A percentile compares a stretch with the other conserved stretches of the same genome.
phyloP scores from a whole-genome alignment of 1,140 invertebrate genomes.

The Dermatophagoides farinae region DNA sequence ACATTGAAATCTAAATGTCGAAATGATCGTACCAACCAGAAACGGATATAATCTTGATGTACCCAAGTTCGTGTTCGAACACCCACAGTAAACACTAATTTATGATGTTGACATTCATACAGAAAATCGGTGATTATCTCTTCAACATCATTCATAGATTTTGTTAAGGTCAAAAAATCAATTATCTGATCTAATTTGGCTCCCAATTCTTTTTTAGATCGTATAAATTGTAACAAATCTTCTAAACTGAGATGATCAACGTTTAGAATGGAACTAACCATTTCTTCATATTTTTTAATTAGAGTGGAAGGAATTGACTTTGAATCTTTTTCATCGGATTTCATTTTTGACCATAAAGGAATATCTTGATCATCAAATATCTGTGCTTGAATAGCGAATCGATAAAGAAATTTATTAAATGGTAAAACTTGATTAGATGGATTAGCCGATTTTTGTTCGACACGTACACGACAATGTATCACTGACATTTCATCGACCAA shows the following conservation, averaged over 20 bases:
- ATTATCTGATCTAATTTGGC: background rate
- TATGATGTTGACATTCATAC: background rate
- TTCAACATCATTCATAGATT: background rate
- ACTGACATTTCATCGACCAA: no score
- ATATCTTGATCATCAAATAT: no score
- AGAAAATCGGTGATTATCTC: background rate
- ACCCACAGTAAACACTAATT: background rate
- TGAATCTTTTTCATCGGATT: no score
- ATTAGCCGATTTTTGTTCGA: no score
- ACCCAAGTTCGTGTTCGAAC: background rate
- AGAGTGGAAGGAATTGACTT: no score
- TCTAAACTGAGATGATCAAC: background rate
- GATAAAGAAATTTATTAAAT: no score
- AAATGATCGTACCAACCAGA: background rate
- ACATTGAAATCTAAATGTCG: background rate
- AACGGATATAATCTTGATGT: background rate
- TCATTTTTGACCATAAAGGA: no score
- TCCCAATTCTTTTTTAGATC: background rate
- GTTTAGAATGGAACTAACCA: background rate
- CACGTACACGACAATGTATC: no score
- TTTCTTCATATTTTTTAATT: no score
- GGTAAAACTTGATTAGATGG: no score
- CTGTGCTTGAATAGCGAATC: no score
- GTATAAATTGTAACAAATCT: background rate
- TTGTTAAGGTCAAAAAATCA: background rate